Evolutionary conservation across 2,888 invertebrate species (phyloP), one percentile per base, ranked within the genome.

Genomic region (Geotrupes spiniger): DNA sequence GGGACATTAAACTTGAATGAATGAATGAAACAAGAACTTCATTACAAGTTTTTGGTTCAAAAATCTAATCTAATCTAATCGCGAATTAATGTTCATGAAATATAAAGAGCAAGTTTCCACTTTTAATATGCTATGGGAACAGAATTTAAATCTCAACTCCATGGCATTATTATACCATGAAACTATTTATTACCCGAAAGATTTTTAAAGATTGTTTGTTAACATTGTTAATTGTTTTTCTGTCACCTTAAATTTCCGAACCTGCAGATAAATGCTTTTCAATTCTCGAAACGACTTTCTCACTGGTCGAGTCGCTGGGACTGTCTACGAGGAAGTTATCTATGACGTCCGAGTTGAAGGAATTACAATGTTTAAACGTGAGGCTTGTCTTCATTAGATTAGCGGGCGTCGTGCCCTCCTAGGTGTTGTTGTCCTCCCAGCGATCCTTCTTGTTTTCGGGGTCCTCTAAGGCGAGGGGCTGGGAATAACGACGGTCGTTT

Each of bases 331-430:
- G 26, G 14, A 41, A 45, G 25, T 40, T 46, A 17, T 70, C 69
- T 37, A 73, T 57, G 14, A 68, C 61, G 50, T 72, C 72, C 2
- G 72, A 72, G 58, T 73, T 72, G 56, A 73, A 73, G 3, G 74
- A 73, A 54, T 73, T 73, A 57, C 69, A 73, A 47, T 73, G 73
- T 52, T 71, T 72, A 33, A 69, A 63, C 10, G 65, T 66, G 28
- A 66, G 52, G 50, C 64, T 64, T 17, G n/a, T n/a, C n/a, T 62
- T 63, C 58, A 65, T 61, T 27, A 67, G 42, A 39, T 60, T 54
- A 1, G 59, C 52, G 9, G 69, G 66, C 9, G 63, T 63, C 10
- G 54, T 58, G 38, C 63, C 63, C 10, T 61, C 58, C n/a, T n/a
- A n/a, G 4, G 63, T 61, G 8, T 60, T 62, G 42, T 61, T 60